Percentiles rank a stretch among this genome's conserved stretches.
These are phyloP conservation scores for Thunnus maccoyii DNA, from an alignment of 2,113 vertebrate genomes.

Conservation along the genomic window DNA sequence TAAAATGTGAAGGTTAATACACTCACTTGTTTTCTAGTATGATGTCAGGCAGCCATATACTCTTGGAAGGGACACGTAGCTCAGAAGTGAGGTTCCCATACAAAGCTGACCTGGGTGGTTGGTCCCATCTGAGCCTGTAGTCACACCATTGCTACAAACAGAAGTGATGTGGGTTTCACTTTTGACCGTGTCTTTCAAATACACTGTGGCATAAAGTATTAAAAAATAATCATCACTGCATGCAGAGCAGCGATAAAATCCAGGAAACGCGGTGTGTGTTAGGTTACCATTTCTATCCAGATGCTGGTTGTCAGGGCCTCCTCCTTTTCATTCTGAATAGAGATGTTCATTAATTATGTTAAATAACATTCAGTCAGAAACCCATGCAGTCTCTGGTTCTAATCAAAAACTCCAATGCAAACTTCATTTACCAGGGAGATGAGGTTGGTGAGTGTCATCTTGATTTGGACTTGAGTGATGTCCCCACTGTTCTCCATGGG, in stretches of 20 bases:
- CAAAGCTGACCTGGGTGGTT: constrained; percentile 68
- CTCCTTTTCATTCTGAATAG: constrained; percentile 91
- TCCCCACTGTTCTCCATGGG: constrained; percentile 83
- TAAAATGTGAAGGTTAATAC: not conserved
- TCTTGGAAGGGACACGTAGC: constrained; percentile 90
- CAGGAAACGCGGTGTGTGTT: not conserved
- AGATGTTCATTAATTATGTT: constrained; percentile 18
- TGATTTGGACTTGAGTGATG: constrained; percentile 90
- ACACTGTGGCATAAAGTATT: not conserved
- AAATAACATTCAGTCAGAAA: not conserved
- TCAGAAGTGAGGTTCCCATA: constrained; percentile 87
- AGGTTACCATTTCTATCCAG: constrained; percentile 96
- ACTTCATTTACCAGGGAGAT: constrained; percentile 91
- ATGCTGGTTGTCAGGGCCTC: constrained; percentile 95
- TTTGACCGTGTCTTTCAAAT: not conserved
- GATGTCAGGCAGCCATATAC: constrained; percentile 93
- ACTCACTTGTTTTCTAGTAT: constrained; percentile 96
- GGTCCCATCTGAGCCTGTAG: constrained; percentile 92
- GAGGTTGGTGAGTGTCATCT: constrained; percentile 97
- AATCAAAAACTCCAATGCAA: constrained; percentile 22
- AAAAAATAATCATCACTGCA: not conserved
- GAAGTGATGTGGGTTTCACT: constrained; percentile 1
- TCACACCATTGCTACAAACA: constrained; percentile 91
- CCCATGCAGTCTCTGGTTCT: constrained; percentile 29
- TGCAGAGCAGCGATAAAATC: not conserved